Conservation (phyloP, 1,140 invertebrate genomes). For the Nasonia giraulti region DNA sequence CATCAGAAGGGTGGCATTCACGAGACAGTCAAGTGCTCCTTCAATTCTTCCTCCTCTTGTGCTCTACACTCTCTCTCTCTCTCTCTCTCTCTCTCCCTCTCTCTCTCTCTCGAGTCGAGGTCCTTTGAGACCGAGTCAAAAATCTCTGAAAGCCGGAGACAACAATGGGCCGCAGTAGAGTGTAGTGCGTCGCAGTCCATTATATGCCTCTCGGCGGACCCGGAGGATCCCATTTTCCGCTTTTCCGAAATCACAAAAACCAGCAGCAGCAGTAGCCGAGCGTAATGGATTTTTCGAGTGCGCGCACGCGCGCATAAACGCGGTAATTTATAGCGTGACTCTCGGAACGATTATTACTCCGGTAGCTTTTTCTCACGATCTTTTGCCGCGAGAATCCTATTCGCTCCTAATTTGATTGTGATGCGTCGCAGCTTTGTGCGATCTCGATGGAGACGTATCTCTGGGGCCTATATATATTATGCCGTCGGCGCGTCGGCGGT, state of each 20-base stretch:
- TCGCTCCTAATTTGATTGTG: not conserved
- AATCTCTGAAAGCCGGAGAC: constrained; percentile 55
- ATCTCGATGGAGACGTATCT: not conserved
- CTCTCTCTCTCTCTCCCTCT: too few species aligned
- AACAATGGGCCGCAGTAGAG: not conserved
- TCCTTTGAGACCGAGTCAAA: constrained; percentile 50
- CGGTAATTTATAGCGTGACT: constrained; percentile 60
- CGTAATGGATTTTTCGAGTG: constrained; percentile 41
- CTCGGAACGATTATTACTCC: constrained; percentile 44
- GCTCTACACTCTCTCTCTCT: too few species aligned
- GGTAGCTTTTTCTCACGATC: constrained; percentile 56
- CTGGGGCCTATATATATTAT: too few species aligned
- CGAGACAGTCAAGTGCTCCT: constrained; percentile 61
- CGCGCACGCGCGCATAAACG: constrained; percentile 37
- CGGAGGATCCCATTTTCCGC: constrained; percentile 58
- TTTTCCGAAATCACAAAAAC: constrained; percentile 63
- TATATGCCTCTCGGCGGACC: constrained; percentile 7
- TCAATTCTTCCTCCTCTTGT: constrained; percentile 24
- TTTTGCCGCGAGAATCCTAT: not conserved
- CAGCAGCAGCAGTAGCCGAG: constrained; percentile 34
- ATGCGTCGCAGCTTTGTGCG: not conserved
- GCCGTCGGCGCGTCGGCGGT: too few species aligned
- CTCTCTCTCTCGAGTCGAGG: not conserved
- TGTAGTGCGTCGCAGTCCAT: not conserved
- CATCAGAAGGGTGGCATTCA: constrained; percentile 53